Percentiles rank a stretch among this genome's conserved stretches.
These are phyloP conservation scores for Meda fulgida DNA, from an alignment of 2,797 vertebrate species.

Conservation along the genomic window DNA sequence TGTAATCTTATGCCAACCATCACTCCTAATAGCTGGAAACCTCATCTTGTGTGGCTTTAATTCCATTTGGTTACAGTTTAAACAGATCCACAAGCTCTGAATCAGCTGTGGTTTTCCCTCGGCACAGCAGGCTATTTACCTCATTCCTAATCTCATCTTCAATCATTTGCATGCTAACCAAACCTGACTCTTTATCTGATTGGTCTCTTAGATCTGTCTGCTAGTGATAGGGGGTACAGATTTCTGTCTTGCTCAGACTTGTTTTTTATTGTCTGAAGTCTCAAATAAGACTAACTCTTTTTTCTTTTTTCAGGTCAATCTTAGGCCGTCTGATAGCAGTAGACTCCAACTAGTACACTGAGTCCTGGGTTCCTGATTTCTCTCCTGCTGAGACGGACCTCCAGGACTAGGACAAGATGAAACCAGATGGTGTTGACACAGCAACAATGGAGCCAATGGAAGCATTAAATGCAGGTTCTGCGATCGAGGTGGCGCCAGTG, in stretches of 20 bases:
- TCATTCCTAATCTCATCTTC: conserved; percentile 20
- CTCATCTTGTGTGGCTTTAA: neutral
- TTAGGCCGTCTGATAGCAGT: conserved; percentile 57
- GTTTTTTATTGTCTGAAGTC: conserved; percentile 7
- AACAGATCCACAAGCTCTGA: conserved; percentile 9
- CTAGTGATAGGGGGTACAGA: conserved; percentile 9
- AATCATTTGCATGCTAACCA: neutral
- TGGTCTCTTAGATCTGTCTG: conserved; percentile 30
- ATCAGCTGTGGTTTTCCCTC: conserved; percentile 11
- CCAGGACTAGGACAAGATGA: conserved; percentile 76
- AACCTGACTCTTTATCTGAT: conserved; percentile 49
- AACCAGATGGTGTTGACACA: conserved; percentile 82
- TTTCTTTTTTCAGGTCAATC: conserved; percentile 64
- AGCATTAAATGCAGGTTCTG: conserved; percentile 72
- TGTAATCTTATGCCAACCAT: neutral
- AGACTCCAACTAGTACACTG: conserved; percentile 48
- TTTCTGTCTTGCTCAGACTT: conserved; percentile 39
- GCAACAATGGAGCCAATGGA: conserved; percentile 78
- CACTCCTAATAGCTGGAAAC: neutral
- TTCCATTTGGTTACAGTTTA: conserved; percentile 20
- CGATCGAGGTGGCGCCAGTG: conserved; percentile 63
- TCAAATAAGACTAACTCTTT: conserved; percentile 7
- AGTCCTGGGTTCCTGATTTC: conserved; percentile 55
- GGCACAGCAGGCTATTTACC: conserved; percentile 13
- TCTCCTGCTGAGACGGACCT: conserved; percentile 66